phyloP scores from a whole-genome alignment of 1,140 invertebrate genomes.

The Plutomurus gul region DNA sequence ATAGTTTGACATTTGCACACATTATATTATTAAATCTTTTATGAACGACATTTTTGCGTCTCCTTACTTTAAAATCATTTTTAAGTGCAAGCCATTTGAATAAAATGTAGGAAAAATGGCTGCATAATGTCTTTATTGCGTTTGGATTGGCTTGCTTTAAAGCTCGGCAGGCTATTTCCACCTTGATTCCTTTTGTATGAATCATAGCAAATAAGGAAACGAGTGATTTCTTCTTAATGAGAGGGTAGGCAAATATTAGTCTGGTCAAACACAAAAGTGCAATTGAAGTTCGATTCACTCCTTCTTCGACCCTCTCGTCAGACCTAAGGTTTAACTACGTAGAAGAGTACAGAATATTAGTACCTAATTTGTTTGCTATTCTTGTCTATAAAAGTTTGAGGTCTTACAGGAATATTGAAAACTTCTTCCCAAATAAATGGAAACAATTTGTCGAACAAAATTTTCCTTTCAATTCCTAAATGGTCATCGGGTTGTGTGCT shows the following conservation, averaged over 20 bases:
- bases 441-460: background rate
- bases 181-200: conserved; percentile 56
- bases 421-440: background rate
- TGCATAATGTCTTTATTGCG: conserved; percentile 48
- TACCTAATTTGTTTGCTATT: no score
- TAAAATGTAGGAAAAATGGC: conserved; percentile 42
- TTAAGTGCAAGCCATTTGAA: background rate
- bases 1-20: no score
- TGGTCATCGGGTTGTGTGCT: background rate
- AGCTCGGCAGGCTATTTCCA: conserved; percentile 55
- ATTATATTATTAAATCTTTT: no score
- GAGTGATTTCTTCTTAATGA: conserved; percentile 58
- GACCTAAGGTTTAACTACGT: conserved; percentile 13
- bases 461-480: background rate
- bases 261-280: conserved; percentile 57
- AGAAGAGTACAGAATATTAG: background rate
- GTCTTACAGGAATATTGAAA: conserved; percentile 3
- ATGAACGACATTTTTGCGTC: background rate
- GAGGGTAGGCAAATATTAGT: conserved; percentile 57
- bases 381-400: no score
- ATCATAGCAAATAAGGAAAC: conserved; percentile 57
- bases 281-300: conserved; percentile 56
- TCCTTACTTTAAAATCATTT: background rate
- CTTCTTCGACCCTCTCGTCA: conserved; percentile 57
- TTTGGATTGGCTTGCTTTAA: conserved; percentile 53